A percentile compares a stretch with the other conserved stretches of the same genome.
These are phyloP conservation scores for Lepidochitona cinerea DNA, from an alignment of 2,888 invertebrate species.

Conservation along the genomic window DNA sequence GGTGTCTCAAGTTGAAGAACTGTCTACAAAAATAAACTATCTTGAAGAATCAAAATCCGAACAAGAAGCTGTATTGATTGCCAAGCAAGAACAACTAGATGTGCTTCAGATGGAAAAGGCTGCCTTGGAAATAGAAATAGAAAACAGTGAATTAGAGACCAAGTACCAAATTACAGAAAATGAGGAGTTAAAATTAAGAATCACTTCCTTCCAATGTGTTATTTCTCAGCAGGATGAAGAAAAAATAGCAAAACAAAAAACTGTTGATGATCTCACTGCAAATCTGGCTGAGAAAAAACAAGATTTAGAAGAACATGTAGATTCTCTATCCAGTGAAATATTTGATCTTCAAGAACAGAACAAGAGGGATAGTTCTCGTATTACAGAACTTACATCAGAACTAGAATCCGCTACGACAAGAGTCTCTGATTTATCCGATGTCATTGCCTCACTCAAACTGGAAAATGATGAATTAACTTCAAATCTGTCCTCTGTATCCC, in stretches of 20 bases:
- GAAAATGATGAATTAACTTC: too few relatives aligned
- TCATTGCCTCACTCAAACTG: too few relatives aligned
- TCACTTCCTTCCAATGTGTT: neutral
- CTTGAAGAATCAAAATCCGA: neutral
- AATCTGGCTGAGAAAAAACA: slow-evolving; percentile 19
- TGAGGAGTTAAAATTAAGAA: slow-evolving; percentile 22
- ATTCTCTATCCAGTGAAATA: slow-evolving; percentile 29
- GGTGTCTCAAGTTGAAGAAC: slow-evolving; percentile 21
- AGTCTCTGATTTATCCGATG: too few relatives aligned
- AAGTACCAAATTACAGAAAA: slow-evolving; percentile 27
- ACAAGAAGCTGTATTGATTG: neutral
- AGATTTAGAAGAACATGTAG: slow-evolving; percentile 19
- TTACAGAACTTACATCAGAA: slow-evolving; percentile 8
- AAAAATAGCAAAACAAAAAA: neutral
- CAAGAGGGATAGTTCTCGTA: slow-evolving; percentile 14
- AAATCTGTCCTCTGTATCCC: too few relatives aligned
- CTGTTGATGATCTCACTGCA: slow-evolving; percentile 1
- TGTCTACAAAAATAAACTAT: slow-evolving; percentile 9
- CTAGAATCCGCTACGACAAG: too few relatives aligned
- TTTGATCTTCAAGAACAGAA: slow-evolving; percentile 27
- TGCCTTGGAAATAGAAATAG: slow-evolving; percentile 38
- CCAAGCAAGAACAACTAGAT: neutral
- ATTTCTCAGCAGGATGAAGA: slow-evolving; percentile 1
- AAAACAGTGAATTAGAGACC: slow-evolving; percentile 25
- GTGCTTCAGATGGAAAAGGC: slow-evolving; percentile 39